Conservation (phyloP, 2,888 invertebrate genomes). For the Globia sparganii region DNA sequence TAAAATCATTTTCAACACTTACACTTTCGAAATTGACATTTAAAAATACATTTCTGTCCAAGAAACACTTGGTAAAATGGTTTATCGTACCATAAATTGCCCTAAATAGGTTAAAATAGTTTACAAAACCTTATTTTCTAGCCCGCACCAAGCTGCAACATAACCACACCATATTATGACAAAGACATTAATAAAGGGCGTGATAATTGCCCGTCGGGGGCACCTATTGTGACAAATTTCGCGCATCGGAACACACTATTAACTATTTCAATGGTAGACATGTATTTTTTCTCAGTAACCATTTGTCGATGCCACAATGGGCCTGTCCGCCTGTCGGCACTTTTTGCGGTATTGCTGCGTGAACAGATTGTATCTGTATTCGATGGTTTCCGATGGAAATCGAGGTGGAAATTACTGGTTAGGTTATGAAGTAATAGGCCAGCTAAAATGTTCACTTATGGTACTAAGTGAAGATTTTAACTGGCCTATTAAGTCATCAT, state of each 20-base stretch:
- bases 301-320: constrained; percentile 81
- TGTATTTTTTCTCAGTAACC: constrained; percentile 75
- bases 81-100: not conserved
- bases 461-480: too few relatives aligned
- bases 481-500: too few relatives aligned
- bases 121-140: not conserved
- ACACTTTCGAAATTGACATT: not conserved
- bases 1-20: not conserved
- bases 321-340: constrained; percentile 79
- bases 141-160: constrained; percentile 36
- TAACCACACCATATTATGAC: constrained; percentile 77
- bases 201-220: constrained; percentile 84
- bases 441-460: not conserved
- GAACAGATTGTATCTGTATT: constrained; percentile 53
- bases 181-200: constrained; percentile 86
- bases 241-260: constrained; percentile 86
- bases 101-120: not conserved
- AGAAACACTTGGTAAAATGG: not conserved
- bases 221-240: constrained; percentile 85
- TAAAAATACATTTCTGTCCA: not conserved
- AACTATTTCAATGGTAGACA: constrained; percentile 81
- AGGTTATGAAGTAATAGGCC: not conserved
- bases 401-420: constrained; percentile 24
- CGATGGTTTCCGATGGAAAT: constrained; percentile 36
- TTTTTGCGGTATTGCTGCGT: constrained; percentile 72